These are phyloP conservation scores for Lepidochrysops patricia DNA, from an alignment of 2,888 invertebrate genomes.

Conservation along the genomic window DNA sequence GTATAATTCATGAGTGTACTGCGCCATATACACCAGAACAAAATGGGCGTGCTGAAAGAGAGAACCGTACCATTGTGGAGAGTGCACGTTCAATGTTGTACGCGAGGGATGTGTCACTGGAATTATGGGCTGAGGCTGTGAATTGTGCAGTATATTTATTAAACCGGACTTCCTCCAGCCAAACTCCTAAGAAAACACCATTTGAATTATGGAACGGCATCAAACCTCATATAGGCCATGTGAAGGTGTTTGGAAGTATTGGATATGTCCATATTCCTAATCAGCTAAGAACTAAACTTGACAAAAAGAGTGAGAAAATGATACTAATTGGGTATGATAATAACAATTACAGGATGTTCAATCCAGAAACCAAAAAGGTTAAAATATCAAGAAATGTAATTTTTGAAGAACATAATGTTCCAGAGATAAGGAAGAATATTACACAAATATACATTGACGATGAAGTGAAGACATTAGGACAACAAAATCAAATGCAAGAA, in stretches of 20 bases:
- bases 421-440: conserved; percentile 20
- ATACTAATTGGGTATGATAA: conserved; percentile 15
- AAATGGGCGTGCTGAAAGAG: conserved; percentile 33
- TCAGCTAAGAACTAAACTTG: conserved; percentile 27
- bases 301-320: conserved; percentile 28
- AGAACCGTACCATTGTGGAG: conserved; percentile 32
- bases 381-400: conserved; percentile 23
- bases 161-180: conserved; percentile 29
- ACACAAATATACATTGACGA: conserved; percentile 18
- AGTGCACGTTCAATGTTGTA: conserved; percentile 30
- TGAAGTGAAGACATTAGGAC: conserved; percentile 16
- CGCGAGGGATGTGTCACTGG: conserved; percentile 21
- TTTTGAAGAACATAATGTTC: conserved; percentile 26
- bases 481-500: conserved; percentile 3
- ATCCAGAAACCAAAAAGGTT: neutral
- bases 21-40: conserved; percentile 33
- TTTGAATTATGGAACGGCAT: conserved; percentile 27
- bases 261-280: conserved; percentile 31
- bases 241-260: conserved; percentile 23
- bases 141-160: conserved; percentile 31
- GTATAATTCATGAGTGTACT: conserved; percentile 30
- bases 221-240: conserved; percentile 16
- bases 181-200: conserved; percentile 23
- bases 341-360: conserved; percentile 9
- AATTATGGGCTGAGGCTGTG: conserved; percentile 33